A percentile compares a stretch with the other conserved stretches of the same genome.
phyloP scores from a whole-genome alignment of 92 coral and sea anemone genomes.

The Actinostola sp. region DNA sequence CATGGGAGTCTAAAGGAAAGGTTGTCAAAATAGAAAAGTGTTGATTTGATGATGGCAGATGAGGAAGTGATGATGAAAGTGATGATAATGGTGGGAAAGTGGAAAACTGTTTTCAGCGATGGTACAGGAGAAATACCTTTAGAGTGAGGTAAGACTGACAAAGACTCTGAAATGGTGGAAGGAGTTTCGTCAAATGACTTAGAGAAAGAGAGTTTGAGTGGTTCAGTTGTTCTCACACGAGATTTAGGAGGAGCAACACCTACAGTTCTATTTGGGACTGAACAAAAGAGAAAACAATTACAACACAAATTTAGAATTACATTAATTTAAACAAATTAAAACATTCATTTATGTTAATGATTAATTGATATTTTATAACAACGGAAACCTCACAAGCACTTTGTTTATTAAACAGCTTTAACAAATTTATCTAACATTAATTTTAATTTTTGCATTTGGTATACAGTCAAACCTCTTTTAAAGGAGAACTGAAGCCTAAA shows the following conservation, averaged over 20 bases:
- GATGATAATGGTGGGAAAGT: conserved; percentile 21
- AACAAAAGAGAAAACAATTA: conserved; percentile 35
- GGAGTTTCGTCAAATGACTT: conserved; percentile 23
- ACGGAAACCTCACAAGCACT: no score
- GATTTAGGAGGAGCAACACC: conserved; percentile 77
- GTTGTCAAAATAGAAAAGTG: conserved; percentile 19
- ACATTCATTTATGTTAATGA: no score
- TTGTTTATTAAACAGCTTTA: no score
- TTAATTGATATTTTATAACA: no score
- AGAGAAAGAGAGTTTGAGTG: conserved; percentile 31
- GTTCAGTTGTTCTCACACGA: conserved; percentile 49
- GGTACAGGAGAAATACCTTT: conserved; percentile 7
- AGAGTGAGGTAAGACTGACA: neutral
- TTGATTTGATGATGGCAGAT: neutral
- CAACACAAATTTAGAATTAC: conserved; percentile 10
- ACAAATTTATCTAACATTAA: no score
- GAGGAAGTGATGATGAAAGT: conserved; percentile 26
- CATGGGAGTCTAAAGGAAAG: conserved; percentile 30
- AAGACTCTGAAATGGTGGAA: conserved; percentile 1
- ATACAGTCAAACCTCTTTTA: no score
- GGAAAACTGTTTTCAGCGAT: conserved; percentile 8
- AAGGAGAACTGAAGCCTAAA: no score
- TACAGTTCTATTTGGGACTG: conserved; percentile 61
- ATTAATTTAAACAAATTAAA: neutral
- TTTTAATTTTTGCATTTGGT: no score